These are phyloP conservation scores for Neofelis nebulosa DNA, from an alignment of 2,113 vertebrate species.

Conservation along the genomic window DNA sequence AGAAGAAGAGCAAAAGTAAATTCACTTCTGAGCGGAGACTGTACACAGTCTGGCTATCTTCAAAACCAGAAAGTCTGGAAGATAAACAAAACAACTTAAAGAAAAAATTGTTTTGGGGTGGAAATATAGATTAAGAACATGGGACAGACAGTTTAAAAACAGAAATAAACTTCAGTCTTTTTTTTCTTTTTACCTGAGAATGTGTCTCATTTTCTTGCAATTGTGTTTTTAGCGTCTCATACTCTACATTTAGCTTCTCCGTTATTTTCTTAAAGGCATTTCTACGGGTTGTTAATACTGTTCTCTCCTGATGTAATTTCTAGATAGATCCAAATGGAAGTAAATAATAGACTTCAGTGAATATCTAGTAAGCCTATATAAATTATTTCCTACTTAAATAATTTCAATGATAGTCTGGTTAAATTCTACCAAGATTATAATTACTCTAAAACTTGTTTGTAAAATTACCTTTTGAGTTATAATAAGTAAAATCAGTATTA, in stretches of 20 bases:
- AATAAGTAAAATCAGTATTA: slow-evolving; percentile 24
- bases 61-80: neutral
- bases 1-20: neutral
- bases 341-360: slow-evolving; percentile 38
- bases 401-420: slow-evolving; percentile 31
- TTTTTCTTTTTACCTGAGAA: slow-evolving; percentile 87
- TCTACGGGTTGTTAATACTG: slow-evolving; percentile 85
- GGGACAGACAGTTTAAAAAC: neutral
- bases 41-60: neutral
- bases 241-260: slow-evolving; percentile 86
- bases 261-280: slow-evolving; percentile 89
- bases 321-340: slow-evolving; percentile 75
- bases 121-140: neutral
- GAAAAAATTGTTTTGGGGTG: neutral
- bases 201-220: slow-evolving; percentile 96
- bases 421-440: slow-evolving; percentile 32
- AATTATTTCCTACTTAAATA: slow-evolving; percentile 35
- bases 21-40: neutral
- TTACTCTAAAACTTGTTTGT: slow-evolving; percentile 18
- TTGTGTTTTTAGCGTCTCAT: slow-evolving; percentile 88
- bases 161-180: neutral
- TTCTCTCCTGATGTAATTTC: slow-evolving; percentile 92
- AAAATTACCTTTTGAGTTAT: slow-evolving; percentile 50
- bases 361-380: slow-evolving; percentile 4
- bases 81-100: neutral